A percentile compares a stretch with the other conserved stretches of the same genome.
These are phyloP conservation scores for Lepilemur septentrionalis DNA, from an alignment of 2,797 vertebrate species.

Conservation along the genomic window DNA sequence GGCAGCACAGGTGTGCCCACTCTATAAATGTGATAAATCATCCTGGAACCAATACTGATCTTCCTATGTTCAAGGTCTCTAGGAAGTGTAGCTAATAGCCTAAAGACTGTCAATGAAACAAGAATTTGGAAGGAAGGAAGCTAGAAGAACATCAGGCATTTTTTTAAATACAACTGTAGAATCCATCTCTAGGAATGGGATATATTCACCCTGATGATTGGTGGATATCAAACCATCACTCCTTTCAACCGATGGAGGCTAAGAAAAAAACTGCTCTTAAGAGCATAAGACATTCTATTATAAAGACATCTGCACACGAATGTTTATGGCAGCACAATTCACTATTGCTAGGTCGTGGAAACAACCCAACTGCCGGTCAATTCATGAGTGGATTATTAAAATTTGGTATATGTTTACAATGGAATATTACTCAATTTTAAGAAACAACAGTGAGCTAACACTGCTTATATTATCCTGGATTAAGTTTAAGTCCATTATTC, in stretches of 20 bases:
- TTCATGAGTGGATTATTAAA: no score
- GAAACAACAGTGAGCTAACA: no score
- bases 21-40: neutral
- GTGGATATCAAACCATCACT: neutral
- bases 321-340: no score
- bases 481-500: no score
- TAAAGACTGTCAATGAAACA: neutral
- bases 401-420: no score
- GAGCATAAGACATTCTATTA: no score
- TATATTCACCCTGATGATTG: neutral
- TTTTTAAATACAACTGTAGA: neutral
- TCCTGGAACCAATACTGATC: neutral
- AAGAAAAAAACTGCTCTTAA: neutral
- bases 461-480: no score
- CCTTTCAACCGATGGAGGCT: neutral
- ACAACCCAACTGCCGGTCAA: no score
- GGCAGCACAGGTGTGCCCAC: accelerated
- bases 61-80: neutral
- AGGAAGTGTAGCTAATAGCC: neutral
- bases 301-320: no score
- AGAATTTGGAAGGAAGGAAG: neutral
- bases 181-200: neutral
- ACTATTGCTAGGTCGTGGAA: no score
- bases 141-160: neutral
- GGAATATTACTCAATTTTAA: no score